A percentile compares a stretch with the other conserved stretches of the same genome.
Evolutionary conservation across 1,140 invertebrate genomes (phyloP).

Genomic region (Choristoneura fumiferana): DNA sequence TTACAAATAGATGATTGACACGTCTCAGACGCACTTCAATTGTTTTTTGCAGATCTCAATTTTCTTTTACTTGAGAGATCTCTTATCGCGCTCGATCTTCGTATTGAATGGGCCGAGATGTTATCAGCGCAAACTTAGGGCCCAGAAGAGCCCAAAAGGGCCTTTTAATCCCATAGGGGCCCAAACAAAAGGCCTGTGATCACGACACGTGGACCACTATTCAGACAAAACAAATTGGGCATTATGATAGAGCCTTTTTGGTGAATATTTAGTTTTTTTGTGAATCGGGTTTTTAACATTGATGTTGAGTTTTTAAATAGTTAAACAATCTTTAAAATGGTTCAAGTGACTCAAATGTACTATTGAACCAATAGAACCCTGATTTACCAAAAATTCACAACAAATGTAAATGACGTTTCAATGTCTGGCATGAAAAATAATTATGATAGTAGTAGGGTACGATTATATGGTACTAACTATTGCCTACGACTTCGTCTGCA

Average conservation of each 20-base stretch:
- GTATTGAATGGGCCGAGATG: slow-evolving; percentile 44
- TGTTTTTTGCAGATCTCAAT: slow-evolving; percentile 29
- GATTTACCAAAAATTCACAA: too few species aligned
- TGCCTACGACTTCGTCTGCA: too few species aligned
- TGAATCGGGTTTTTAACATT: too few species aligned
- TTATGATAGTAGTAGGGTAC: too few species aligned
- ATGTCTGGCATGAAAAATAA: too few species aligned
- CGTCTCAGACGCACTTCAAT: slow-evolving; percentile 7
- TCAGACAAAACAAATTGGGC: slow-evolving; percentile 54
- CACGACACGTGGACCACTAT: slow-evolving; percentile 55
- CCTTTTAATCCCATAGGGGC: slow-evolving; percentile 48
- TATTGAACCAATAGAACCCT: too few species aligned
- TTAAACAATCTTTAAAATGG: too few species aligned
- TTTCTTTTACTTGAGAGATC: slow-evolving; percentile 32
- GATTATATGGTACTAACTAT: too few species aligned
- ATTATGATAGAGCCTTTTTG: slow-evolving; percentile 35
- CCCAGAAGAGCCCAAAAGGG: slow-evolving; percentile 19
- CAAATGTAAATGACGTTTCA: too few species aligned
- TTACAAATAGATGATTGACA: slow-evolving; percentile 31
- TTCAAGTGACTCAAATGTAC: too few species aligned
- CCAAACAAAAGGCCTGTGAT: slow-evolving; percentile 43
- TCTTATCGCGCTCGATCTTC: slow-evolving; percentile 52
- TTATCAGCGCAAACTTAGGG: slow-evolving; percentile 44
- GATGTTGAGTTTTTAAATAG: too few species aligned
- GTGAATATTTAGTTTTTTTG: slow-evolving; percentile 25